Evolutionary conservation across 2,888 invertebrate genomes (phyloP), one percentile per base, ranked within the genome.

Genomic region (Aphidius colemani): DNA sequence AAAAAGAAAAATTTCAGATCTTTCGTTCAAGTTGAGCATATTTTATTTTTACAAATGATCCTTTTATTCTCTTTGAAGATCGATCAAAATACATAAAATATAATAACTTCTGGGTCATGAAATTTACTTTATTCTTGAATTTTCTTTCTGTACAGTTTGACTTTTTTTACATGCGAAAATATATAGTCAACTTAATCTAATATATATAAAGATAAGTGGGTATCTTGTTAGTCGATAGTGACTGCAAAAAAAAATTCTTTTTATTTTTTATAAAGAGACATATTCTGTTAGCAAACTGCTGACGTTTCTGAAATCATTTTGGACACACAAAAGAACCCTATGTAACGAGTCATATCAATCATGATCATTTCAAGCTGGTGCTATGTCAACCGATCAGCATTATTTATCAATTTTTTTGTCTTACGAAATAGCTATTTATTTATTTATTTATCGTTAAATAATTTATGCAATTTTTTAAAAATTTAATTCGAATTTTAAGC

Each of bases 271-370:
- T 30, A 0, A 30, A 30, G 30, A 30, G 30, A 30, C 30, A 30
- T 30, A 30, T 5, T 30, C 4, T 30, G 3, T 30, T 1, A 30
- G 30, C 30, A 30, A 30, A 30, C 30, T 30, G 30, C 30, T 30
- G 30, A 30, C 30, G 30, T 30, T 30, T 30, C 30, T 30, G 30
- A 30, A 30, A 30, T 30, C 30, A 5, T 5, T 30, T 30, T 30
- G 30, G 4, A 30, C 30, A 30, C 30, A 30, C 30, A 30, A 30
- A 30, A 30, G 30, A 56, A 68, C 65, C 59, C 67, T 61, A 53
- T 61, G 46, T 61, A 64, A 66, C 63, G 66, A 66, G 46, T 44
- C 50, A 48, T 69, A 74, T 75, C 72, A 71, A 76, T 74, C 74
- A 74, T 68, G 67, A 67, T 70, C 68, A 59, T 13, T 57, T 65